Percentiles rank a stretch among this genome's conserved stretches.
phyloP scores from a whole-genome alignment of 2,888 invertebrate species.

The Cephus nigrinus region DNA sequence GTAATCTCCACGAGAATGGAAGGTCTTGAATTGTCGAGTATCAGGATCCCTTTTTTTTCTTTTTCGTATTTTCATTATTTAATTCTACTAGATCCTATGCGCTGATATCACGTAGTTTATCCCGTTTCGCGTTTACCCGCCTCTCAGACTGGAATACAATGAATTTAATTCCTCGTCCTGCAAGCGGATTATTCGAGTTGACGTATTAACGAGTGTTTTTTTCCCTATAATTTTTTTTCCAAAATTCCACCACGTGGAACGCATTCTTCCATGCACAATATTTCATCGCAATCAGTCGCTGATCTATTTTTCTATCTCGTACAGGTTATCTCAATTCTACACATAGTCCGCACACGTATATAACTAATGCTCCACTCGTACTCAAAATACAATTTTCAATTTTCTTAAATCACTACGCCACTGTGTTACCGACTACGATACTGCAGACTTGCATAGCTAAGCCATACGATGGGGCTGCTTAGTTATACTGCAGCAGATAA shows the following conservation, averaged over 20 bases:
- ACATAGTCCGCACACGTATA: background rate
- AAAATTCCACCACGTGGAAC: no score
- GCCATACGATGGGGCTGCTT: background rate
- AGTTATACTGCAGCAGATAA: background rate
- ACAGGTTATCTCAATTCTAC: background rate
- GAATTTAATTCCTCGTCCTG: background rate
- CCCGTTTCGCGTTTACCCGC: background rate
- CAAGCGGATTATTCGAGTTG: background rate
- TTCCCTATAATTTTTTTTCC: background rate
- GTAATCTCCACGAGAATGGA: background rate
- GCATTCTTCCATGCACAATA: no score
- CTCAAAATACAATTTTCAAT: background rate
- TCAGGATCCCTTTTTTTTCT: background rate
- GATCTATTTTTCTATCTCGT: no score
- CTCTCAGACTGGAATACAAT: background rate
- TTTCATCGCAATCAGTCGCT: no score
- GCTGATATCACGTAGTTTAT: background rate
- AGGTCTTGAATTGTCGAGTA: background rate
- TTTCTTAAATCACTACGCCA: background rate
- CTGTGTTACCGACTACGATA: background rate
- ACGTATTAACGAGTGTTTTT: background rate
- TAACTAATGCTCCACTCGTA: background rate
- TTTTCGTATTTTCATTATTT: background rate
- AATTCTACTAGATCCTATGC: background rate
- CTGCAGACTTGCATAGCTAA: background rate